Conservation (phyloP, 2,113 vertebrate species). For the Spermophilus dauricus region DNA sequence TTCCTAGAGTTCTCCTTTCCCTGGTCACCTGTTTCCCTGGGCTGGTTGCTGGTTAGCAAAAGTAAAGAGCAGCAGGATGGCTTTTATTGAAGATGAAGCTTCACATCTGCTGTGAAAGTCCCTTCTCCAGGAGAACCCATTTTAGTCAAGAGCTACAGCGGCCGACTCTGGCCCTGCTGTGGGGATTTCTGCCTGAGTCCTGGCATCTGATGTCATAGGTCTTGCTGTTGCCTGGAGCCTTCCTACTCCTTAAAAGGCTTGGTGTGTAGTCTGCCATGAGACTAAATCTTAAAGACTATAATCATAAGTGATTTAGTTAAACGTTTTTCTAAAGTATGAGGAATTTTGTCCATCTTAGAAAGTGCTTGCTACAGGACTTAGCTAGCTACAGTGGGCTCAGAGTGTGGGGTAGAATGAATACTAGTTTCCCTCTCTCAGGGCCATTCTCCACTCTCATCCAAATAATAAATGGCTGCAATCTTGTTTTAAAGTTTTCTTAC, state of each 20-base stretch:
- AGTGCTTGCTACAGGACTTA: background rate
- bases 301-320: background rate
- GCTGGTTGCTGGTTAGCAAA: background rate
- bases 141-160: background rate
- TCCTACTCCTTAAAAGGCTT: constrained; percentile 4
- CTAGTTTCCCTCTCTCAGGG: background rate
- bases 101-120: constrained; percentile 2
- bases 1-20: background rate
- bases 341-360: constrained; percentile 27
- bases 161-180: background rate
- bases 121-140: background rate
- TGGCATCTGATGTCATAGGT: background rate
- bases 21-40: background rate
- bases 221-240: background rate
- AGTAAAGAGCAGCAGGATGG: constrained; percentile 13
- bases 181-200: background rate
- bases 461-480: background rate
- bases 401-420: background rate
- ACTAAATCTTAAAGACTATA: background rate
- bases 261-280: background rate
- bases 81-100: background rate
- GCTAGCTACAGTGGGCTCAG: background rate
- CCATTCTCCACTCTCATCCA: background rate
- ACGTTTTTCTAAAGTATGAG: background rate
- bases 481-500: background rate